Percentiles rank a stretch among this genome's conserved stretches.
These are phyloP conservation scores for Tipula confusa DNA, from an alignment of 2,888 invertebrate species.

Conservation along the genomic window DNA sequence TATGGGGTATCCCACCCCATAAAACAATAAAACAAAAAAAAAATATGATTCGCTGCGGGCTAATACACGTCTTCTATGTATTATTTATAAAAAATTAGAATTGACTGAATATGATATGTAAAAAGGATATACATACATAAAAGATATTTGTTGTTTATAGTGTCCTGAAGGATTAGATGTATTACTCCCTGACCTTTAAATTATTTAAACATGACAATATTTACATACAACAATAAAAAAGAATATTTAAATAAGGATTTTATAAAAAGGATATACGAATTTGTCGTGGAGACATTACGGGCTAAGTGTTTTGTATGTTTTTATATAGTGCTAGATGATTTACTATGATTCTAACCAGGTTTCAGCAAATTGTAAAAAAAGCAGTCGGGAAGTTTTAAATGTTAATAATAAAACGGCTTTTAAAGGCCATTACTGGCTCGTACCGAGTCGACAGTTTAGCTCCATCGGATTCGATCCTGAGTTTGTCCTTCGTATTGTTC, in stretches of 20 bases:
- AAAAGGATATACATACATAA: not conserved
- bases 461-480: too few relatives aligned
- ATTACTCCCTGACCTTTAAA: slow-evolving; percentile 25
- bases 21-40: slow-evolving; percentile 8
- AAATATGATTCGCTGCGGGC: slow-evolving; percentile 27
- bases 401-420: too few relatives aligned
- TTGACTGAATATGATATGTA: not conserved
- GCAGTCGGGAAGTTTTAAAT: too few relatives aligned
- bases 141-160: not conserved
- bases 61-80: not conserved
- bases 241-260: not conserved
- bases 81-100: not conserved
- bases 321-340: too few relatives aligned
- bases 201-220: slow-evolving; percentile 26
- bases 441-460: too few relatives aligned
- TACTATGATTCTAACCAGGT: too few relatives aligned
- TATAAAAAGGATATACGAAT: not conserved
- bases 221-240: not conserved
- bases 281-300: not conserved
- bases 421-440: too few relatives aligned
- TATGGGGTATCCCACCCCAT: not conserved
- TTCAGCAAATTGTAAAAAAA: too few relatives aligned
- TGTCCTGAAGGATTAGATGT: not conserved
- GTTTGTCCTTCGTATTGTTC: too few relatives aligned
- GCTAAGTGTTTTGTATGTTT: not conserved